phyloP scores from a whole-genome alignment of 2,888 invertebrate genomes.

The Lithophane ornitopus region DNA sequence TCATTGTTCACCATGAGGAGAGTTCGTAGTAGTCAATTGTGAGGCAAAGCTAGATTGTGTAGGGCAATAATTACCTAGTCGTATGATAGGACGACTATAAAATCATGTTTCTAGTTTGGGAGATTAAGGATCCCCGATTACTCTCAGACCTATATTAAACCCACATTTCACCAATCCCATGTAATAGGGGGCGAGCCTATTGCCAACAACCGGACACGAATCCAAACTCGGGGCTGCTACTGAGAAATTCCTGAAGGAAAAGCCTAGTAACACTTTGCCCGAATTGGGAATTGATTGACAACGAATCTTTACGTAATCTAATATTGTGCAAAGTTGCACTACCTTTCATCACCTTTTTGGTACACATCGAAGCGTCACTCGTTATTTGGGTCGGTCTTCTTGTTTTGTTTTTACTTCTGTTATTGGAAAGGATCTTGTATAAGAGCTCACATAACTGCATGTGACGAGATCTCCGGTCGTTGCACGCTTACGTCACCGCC shows the following conservation, averaged over 20 bases:
- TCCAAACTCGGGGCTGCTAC: too few species aligned
- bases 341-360: constrained; percentile 11
- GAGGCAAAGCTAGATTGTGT: background rate
- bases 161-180: too few species aligned
- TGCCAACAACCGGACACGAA: too few species aligned
- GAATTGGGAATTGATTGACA: too few species aligned
- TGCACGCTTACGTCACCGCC: constrained; percentile 51
- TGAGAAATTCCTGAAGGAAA: too few species aligned
- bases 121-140: too few species aligned
- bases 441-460: constrained; percentile 71
- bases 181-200: too few species aligned
- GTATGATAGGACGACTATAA: too few species aligned
- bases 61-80: background rate
- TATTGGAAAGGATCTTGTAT: constrained; percentile 73
- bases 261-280: too few species aligned
- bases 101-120: background rate
- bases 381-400: constrained; percentile 50
- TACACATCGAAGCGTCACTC: constrained; percentile 16
- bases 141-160: too few species aligned
- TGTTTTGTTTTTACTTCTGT: constrained; percentile 62
- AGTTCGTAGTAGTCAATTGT: background rate
- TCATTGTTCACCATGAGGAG: background rate
- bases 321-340: constrained; percentile 26
- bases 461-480: constrained; percentile 51
- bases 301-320: background rate